A percentile compares a stretch with the other conserved stretches of the same genome.
phyloP scores from a whole-genome alignment of 2,888 invertebrate species.

The Mactromeris polynyma region DNA sequence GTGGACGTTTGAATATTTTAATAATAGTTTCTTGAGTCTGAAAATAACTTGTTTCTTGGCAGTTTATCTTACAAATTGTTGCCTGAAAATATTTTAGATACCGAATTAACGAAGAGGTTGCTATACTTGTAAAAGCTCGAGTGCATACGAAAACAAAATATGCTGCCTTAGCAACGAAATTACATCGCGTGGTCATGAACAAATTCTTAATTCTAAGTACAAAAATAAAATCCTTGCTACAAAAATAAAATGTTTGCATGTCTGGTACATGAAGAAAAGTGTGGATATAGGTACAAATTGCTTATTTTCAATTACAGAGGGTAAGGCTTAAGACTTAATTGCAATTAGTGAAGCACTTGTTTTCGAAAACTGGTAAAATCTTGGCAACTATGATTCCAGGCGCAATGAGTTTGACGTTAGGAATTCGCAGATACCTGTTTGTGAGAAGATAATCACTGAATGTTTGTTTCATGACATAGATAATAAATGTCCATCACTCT shows the following conservation, averaged over 20 bases:
- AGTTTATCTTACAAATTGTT: background rate
- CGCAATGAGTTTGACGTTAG: background rate
- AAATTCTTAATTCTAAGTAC: background rate
- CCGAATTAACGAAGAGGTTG: background rate
- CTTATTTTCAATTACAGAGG: background rate
- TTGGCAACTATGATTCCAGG: background rate
- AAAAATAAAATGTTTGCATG: background rate
- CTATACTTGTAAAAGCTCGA: background rate
- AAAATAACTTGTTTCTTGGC: background rate
- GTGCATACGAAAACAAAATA: background rate
- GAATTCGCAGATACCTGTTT: constrained; percentile 12
- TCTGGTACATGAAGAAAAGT: background rate
- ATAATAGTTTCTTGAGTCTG: background rate
- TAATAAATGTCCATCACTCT: background rate
- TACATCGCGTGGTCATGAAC: background rate
- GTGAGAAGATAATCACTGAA: background rate
- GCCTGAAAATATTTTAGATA: background rate
- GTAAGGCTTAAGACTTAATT: background rate
- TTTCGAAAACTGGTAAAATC: background rate
- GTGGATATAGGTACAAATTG: background rate
- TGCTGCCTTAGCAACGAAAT: background rate
- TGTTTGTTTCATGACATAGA: background rate
- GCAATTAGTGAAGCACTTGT: background rate
- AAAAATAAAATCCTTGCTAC: background rate
- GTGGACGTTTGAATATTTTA: background rate